Evolutionary conservation across 2,113 vertebrate species (phyloP), one percentile per base, ranked within the genome.

Genomic region (Takifugu bimaculatus): DNA sequence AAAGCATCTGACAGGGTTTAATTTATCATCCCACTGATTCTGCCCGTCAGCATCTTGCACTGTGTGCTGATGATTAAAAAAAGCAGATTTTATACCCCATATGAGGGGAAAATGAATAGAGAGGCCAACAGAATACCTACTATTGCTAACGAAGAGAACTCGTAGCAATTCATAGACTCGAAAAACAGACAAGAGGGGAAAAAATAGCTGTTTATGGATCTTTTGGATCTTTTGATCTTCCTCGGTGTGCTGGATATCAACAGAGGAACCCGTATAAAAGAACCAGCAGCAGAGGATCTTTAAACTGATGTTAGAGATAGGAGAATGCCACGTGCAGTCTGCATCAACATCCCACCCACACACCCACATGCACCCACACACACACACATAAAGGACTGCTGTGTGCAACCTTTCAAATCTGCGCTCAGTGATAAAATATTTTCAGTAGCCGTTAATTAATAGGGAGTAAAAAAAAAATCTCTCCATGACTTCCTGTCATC

Each of bases 41-140:
- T 39, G 35, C 35, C n/a, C 14, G 14, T 7, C 47, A 20, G 47
- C 14, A 75, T 25, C 58, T 20, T 43, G 54, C 52, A 20, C 56
- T 52, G 68, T 55, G 67, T 58, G 59, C 43, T 25, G 63, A 4
- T 11, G 50, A 39, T 20, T 52, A n/a, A 65, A 49, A 69, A 9
- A 57, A 42, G 54, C 50, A 28, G 32, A 62, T 65, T 49, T 49
- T 57, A 13, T 4, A n/a, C 27, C 6, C 13, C 12, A 35, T 13
- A 32, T 49, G 51, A 52, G 26, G 13, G 51, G 32, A 26, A 51
- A 7, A 10, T 39, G 35, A 39, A 39, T 9, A 39, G 7, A 4
- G 35, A 39, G 35, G 35, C 35, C 11, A 39, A 53, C 51, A 53
- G 26, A 29, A 13, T 4, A 4, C 7, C 13, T 14, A 27, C 11